Evolutionary conservation across 1,140 invertebrate species (phyloP).

Genomic region (Adelges cooleyi): DNA sequence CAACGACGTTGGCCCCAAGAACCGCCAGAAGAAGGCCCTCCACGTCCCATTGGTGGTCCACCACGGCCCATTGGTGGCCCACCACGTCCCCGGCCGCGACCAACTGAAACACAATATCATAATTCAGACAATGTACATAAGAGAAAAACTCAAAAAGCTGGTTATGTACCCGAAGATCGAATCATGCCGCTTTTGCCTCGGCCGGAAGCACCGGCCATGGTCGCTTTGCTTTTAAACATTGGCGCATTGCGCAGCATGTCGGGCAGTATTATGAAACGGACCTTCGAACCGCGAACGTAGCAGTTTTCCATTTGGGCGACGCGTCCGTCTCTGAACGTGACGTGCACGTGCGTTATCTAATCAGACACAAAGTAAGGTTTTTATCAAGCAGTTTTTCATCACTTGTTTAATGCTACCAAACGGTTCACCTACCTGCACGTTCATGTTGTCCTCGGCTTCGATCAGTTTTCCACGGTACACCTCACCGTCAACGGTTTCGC

Average conservation of each 20-base stretch:
- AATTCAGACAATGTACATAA: background rate
- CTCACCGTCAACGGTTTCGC: constrained; percentile 95
- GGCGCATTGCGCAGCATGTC: constrained; percentile 99
- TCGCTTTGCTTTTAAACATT: constrained; percentile 95
- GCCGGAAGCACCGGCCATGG: constrained; percentile 64
- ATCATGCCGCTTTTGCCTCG: constrained; percentile 94
- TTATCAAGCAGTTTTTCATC: no score
- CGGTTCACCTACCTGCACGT: constrained; percentile 56
- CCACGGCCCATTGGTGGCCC: constrained; percentile 23
- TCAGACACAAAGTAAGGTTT: constrained; percentile 43
- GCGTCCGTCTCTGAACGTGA: constrained; percentile 82
- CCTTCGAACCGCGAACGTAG: constrained; percentile 96
- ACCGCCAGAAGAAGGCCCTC: constrained; percentile 25
- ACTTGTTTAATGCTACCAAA: no score
- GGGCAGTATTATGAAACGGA: constrained; percentile 95
- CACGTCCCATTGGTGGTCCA: constrained; percentile 26
- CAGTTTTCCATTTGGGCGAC: constrained; percentile 93
- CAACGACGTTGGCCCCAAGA: constrained; percentile 17
- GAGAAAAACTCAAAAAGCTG: constrained; percentile 4
- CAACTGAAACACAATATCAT: constrained; percentile 22
- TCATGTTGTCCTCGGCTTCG: constrained; percentile 98
- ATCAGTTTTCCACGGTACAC: constrained; percentile 93
- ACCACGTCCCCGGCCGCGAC: constrained; percentile 29
- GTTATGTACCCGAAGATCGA: constrained; percentile 81
- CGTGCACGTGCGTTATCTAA: constrained; percentile 84